Base-by-base conservation (phyloP, 92 coral and sea anemone species). In the Paramuricea clavata region DNA sequence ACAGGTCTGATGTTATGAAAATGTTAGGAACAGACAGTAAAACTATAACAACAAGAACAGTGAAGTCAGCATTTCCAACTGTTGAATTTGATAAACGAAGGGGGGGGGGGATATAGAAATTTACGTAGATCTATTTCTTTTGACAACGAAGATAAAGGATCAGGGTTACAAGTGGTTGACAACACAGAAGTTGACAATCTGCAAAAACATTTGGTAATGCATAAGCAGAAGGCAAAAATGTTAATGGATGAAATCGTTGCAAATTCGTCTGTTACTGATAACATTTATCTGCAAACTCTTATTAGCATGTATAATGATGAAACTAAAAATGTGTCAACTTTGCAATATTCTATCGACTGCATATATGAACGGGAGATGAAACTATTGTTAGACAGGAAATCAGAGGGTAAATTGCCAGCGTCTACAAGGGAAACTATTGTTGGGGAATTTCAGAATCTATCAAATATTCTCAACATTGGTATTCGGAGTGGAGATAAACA, bases 11-110 rank as follows among this genome's bases (percentile, higher is more conserved):
- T 30, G 39, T 61, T 43, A 47, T 56, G 30, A 30, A 60, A 60
- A n/a, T 60, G 31, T 35, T 83, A 49, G 60, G 17, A 15, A 19
- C 54, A 70, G 61, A 83, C 69, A 82, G 68, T 6, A 85, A 76
- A 75, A 78, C 62, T n/a, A 35, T 85, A 8, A 60, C 84, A 41
- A 85, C 89, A 61, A 81, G 83, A 74, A 74, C 84, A 34, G 89
- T 85, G 1, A 76, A 44, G 30, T 74, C 77, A 13, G 69, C 89
- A 61, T 85, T 85, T 54, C 82, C 89, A 9, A 71, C 84, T 11
- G 64, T 75, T 6, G 49, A 8, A 74, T 13, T 54, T 56, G 78
- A 85, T 10, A 56, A 34, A 62, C 76, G 83, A 36, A 82, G 39
- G 12, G 77, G 78, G 6, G 44, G 15, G 78, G 6, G 44, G 15